phyloP scores from a whole-genome alignment of 2,113 vertebrate species.

The Typhlomys cinereus region DNA sequence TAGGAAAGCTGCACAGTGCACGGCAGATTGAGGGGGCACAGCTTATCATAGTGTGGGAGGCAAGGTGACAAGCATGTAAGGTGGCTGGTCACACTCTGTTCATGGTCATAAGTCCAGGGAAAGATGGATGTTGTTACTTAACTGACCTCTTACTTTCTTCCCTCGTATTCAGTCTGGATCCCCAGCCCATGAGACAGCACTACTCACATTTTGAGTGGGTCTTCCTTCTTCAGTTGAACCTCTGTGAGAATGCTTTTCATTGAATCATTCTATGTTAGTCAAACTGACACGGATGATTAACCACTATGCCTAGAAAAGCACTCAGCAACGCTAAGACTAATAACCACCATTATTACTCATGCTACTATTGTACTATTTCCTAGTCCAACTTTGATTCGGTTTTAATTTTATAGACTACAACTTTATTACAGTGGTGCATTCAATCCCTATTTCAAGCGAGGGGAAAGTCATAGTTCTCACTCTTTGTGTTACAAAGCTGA shows the following conservation, averaged over 20 bases:
- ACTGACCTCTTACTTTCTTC: background rate
- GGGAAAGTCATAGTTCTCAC: background rate
- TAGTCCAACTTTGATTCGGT: background rate
- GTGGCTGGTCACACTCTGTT: too few species aligned
- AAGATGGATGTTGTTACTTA: background rate
- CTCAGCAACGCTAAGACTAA: background rate
- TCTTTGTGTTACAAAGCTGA: background rate
- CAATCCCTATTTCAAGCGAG: background rate
- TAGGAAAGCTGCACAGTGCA: too few species aligned
- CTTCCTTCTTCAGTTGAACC: background rate
- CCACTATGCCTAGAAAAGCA: background rate
- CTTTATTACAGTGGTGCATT: background rate
- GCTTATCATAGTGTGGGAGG: background rate
- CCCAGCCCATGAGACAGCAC: background rate
- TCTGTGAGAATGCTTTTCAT: background rate
- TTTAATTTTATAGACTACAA: too few species aligned
- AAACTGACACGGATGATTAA: background rate
- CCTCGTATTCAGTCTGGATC: background rate
- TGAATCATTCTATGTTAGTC: background rate
- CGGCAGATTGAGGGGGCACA: background rate
- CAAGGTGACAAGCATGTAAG: background rate
- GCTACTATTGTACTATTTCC: background rate
- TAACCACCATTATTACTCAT: background rate
- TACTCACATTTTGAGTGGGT: background rate
- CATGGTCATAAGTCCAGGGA: background rate